A percentile compares a stretch with the other conserved stretches of the same genome.
phyloP scores from a whole-genome alignment of 2,888 invertebrate genomes.

The Leptinotarsa rubiginosa region DNA sequence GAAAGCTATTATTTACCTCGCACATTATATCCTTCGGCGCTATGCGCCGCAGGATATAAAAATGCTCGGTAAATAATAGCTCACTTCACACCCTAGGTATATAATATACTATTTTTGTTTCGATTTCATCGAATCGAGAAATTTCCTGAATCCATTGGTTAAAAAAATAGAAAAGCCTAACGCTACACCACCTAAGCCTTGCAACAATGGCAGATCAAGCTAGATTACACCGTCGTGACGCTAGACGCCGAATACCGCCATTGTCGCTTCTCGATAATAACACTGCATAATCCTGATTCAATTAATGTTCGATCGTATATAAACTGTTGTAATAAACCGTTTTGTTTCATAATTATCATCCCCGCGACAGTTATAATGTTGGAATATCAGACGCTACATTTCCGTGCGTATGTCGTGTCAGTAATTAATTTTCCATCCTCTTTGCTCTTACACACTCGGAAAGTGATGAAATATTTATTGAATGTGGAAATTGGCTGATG shows the following conservation, averaged over 20 bases:
- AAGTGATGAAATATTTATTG: not conserved
- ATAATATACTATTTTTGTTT: too few species aligned
- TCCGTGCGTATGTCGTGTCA: slow-evolving; percentile 3
- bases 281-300: not conserved
- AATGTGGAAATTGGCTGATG: not conserved
- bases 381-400: not conserved
- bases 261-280: not conserved
- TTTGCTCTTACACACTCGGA: not conserved
- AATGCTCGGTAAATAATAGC: too few species aligned
- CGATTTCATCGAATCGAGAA: too few species aligned
- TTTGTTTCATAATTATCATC: not conserved
- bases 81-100: too few species aligned
- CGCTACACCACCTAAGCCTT: not conserved
- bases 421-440: not conserved
- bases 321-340: not conserved
- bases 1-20: too few species aligned
- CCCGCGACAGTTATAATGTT: not conserved
- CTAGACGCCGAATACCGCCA: not conserved
- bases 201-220: slow-evolving; percentile 5
- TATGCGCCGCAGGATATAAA: too few species aligned
- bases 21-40: too few species aligned
- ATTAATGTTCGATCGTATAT: not conserved
- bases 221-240: not conserved
- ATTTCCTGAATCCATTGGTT: slow-evolving; percentile 7
- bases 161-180: slow-evolving; percentile 14